phyloP scores from a whole-genome alignment of 2,888 invertebrate species.

The Linnaemya vulpina region DNA sequence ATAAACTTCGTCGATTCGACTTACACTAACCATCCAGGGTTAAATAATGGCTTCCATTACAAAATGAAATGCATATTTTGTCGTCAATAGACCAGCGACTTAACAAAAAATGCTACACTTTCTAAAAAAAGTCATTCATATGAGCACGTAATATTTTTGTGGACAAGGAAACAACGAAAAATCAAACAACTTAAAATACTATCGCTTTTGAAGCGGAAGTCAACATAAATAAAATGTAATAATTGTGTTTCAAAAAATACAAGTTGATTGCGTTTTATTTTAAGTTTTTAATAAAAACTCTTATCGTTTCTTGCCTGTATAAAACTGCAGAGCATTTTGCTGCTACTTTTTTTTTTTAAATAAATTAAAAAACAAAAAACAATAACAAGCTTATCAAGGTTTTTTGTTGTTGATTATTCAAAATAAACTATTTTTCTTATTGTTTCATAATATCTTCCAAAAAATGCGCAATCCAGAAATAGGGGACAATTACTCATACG shows the following conservation, averaged over 20 bases:
- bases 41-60: no score
- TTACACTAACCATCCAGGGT: no score
- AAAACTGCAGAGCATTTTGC: neutral
- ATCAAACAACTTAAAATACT: neutral
- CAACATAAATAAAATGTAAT: neutral
- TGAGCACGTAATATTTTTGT: no score
- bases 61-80: no score
- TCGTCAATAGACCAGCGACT: no score
- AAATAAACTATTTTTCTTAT: neutral
- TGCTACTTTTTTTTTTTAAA: neutral
- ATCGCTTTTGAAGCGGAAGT: neutral
- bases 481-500: neutral
- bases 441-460: neutral
- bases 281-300: no score
- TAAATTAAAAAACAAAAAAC: neutral
- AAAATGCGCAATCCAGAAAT: neutral
- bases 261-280: neutral
- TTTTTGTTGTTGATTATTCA: neutral
- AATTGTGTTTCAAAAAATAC: neutral
- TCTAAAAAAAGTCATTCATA: no score
- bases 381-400: neutral
- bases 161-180: no score
- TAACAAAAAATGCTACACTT: no score
- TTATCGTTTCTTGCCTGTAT: slow-evolving; percentile 9
- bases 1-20: no score